A percentile compares a stretch with the other conserved stretches of the same genome.
phyloP scores from a whole-genome alignment of 92 coral and sea anemone species.

The Parazoanthus atlanticus region DNA sequence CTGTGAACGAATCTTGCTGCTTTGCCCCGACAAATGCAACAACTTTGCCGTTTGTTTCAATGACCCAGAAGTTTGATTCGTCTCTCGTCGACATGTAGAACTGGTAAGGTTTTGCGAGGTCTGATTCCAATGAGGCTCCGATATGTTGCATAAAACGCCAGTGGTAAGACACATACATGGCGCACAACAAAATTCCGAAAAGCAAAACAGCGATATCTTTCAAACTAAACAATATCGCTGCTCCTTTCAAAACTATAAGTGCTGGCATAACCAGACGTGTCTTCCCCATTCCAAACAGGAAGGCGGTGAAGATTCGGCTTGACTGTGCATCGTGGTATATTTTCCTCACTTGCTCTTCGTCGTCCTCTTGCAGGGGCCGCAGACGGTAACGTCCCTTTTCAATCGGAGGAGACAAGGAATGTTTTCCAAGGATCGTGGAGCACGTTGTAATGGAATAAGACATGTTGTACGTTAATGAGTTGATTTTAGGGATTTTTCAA shows the following conservation, averaged over 20 bases:
- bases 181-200: conserved; percentile 26
- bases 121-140: conserved; percentile 61
- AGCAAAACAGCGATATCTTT: conserved; percentile 15
- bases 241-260: conserved; percentile 37
- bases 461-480: not conserved
- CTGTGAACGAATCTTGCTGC: conserved; percentile 58
- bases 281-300: conserved; percentile 55
- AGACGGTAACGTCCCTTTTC: conserved; percentile 1
- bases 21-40: conserved; percentile 75
- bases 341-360: conserved; percentile 39
- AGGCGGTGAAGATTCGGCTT: conserved; percentile 63
- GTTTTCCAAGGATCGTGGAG: not conserved
- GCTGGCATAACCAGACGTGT: conserved; percentile 53
- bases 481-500: not conserved
- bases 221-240: conserved; percentile 30
- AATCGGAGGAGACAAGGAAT: not conserved
- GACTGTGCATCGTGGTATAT: conserved; percentile 64
- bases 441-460: not conserved
- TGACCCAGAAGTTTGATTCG: conserved; percentile 81
- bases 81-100: conserved; percentile 62
- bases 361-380: conserved; percentile 39
- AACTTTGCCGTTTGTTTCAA: conserved; percentile 53
- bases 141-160: conserved; percentile 68
- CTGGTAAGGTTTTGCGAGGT: conserved; percentile 61
- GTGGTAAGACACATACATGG: conserved; percentile 58